phyloP scores from a whole-genome alignment of 2,888 invertebrate species.

The Synergus japonicus region DNA sequence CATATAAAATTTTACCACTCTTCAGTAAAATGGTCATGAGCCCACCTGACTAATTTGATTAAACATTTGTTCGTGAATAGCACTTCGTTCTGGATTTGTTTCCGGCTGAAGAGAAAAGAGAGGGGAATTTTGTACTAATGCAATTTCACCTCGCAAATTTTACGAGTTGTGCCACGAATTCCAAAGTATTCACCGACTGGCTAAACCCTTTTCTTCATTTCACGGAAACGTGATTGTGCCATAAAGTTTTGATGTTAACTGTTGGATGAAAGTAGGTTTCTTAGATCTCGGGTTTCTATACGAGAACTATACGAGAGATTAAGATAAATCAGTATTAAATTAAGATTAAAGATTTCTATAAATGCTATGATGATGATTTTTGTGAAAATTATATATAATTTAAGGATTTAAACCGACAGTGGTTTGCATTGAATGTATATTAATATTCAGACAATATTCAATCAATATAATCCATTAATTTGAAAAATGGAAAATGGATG shows the following conservation, averaged over 20 bases:
- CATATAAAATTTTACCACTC: neutral
- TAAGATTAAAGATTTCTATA: too few relatives aligned
- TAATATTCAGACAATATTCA: neutral
- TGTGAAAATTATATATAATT: too few relatives aligned
- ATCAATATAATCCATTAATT: neutral
- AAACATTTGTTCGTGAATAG: neutral
- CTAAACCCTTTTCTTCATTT: conserved; percentile 46
- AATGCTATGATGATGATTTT: too few relatives aligned
- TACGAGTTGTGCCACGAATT: conserved; percentile 51
- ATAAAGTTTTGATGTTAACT: conserved; percentile 55
- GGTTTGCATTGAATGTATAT: too few relatives aligned
- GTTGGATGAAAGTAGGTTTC: neutral
- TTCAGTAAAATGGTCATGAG: neutral
- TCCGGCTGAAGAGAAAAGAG: conserved; percentile 5
- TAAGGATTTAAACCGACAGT: too few relatives aligned
- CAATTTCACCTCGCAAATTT: conserved; percentile 58
- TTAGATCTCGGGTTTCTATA: conserved; percentile 7
- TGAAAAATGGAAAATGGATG: conserved; percentile 13
- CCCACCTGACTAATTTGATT: neutral
- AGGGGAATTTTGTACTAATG: conserved; percentile 54
- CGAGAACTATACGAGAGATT: neutral
- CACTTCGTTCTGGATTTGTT: conserved; percentile 10
- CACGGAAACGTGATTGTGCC: conserved; percentile 65
- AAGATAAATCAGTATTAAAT: too few relatives aligned
- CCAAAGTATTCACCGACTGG: conserved; percentile 44